phyloP scores from a whole-genome alignment of 2,113 vertebrate genomes.

The Microtus richardsoni region DNA sequence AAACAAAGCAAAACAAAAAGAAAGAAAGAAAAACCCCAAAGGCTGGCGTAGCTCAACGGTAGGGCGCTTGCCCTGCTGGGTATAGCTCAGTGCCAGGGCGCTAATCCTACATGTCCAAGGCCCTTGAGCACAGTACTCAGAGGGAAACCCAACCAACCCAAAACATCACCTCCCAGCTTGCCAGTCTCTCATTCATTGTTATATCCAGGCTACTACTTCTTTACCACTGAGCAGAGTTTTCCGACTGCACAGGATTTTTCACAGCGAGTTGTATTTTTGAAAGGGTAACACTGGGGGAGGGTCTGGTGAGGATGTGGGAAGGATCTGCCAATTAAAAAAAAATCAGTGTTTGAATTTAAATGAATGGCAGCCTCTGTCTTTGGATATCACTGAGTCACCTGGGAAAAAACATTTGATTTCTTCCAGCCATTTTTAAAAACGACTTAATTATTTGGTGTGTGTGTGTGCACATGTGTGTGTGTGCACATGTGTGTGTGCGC shows the following conservation, averaged over 20 bases:
- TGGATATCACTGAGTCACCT: background rate
- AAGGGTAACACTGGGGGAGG: background rate
- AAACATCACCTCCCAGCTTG: too few relatives aligned
- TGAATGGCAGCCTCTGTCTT: background rate
- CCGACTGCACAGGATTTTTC: background rate
- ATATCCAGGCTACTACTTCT: background rate
- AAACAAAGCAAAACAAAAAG: background rate
- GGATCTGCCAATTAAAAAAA: background rate
- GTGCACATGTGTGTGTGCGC: background rate
- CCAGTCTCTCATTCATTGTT: background rate
- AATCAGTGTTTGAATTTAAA: background rate
- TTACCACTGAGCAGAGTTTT: background rate
- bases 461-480: background rate
- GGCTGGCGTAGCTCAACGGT: background rate
- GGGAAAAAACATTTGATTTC: background rate
- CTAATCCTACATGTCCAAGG: background rate
- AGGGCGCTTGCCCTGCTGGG: background rate
- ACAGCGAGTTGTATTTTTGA: background rate
- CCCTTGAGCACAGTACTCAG: background rate
- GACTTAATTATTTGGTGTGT: background rate
- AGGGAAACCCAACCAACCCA: background rate
- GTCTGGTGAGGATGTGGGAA: background rate
- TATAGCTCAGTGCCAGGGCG: background rate
- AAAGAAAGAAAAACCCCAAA: background rate
- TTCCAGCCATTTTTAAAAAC: background rate